Evolutionary conservation across 2,797 vertebrate species (phyloP), one percentile per base, ranked within the genome.

Genomic region (Lacerta bilineata): DNA sequence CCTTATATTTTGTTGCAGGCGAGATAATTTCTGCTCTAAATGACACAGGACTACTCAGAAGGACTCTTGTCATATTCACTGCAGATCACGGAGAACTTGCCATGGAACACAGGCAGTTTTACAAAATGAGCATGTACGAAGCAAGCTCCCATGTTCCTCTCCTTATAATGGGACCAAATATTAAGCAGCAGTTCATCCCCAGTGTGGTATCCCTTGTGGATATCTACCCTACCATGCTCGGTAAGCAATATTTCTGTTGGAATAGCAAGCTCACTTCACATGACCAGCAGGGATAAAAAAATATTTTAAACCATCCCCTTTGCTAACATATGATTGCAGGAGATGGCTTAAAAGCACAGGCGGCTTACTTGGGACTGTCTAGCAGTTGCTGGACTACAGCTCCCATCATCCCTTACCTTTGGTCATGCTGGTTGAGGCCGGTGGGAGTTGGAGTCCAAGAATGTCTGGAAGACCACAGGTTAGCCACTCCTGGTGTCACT

Each of bases 41-140:
- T 87, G 97, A 98, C 69, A 95, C 97, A 0, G 95, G 95, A 36
- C 95, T 99, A 87, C 97, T 99, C 50, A 93, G 96, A 91, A 97
- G 95, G 90, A 99, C 98, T 0, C 39, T 98, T 0, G n/a, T 99
- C 59, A 95, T 99, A 61, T 99, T 99, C 75, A 98, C 98, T 0
- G 97, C 98, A 3, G 99, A 99, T 95, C 99, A 99, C 0, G 99
- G 98, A 29, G 99, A 99, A 83, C 95, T 99, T 68, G 98, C 99
- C 69, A 99, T 99, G 98, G 99, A 99, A 72, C 99, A 99, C 95
- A 97, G 98, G 36, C 99, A 99, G 96, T 99, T 99, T 96, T 99
- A 99, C 91, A 99, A 99, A 97, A 99, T 99, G 99, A 99, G 99
- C 74, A 99, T 99, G 99, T 99, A 98, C 88, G 98, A 99, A 95